phyloP scores from a whole-genome alignment of 2,113 vertebrate species.

The Megaceryle torquata region DNA sequence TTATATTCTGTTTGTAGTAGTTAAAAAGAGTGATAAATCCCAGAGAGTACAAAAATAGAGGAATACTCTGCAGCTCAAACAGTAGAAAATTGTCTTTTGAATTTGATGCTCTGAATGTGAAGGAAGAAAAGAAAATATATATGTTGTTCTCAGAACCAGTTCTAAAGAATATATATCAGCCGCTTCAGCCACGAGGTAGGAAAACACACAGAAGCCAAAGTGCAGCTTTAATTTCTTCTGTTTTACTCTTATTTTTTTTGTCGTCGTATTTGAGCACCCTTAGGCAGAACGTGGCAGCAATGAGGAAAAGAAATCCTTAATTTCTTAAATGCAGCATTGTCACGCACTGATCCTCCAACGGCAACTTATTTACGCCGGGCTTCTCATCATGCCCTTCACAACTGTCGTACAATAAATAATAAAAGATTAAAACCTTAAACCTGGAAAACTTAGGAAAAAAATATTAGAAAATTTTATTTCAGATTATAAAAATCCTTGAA shows the following conservation, averaged over 20 bases:
- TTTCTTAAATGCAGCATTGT: slow-evolving; percentile 28
- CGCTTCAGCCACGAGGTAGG: neutral
- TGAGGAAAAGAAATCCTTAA: slow-evolving; percentile 27
- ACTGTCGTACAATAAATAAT: slow-evolving; percentile 79
- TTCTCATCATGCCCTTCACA: slow-evolving; percentile 68
- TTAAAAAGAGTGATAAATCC: slow-evolving; percentile 16
- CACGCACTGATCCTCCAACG: neutral
- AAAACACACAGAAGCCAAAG: neutral
- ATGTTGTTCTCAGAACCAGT: neutral
- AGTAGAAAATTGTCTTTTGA: slow-evolving; percentile 28
- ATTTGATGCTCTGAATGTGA: slow-evolving; percentile 16
- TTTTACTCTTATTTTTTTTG: neutral
- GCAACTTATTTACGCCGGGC: slow-evolving; percentile 40
- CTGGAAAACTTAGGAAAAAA: slow-evolving; percentile 81
- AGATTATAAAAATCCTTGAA: slow-evolving; percentile 79
- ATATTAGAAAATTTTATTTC: slow-evolving; percentile 83
- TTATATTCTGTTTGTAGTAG: slow-evolving; percentile 24
- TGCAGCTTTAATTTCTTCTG: slow-evolving; percentile 1
- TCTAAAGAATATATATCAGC: slow-evolving; percentile 54
- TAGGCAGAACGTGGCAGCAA: neutral
- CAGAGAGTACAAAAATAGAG: neutral
- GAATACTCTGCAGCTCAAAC: slow-evolving; percentile 25
- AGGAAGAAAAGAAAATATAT: slow-evolving; percentile 56
- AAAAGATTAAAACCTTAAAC: slow-evolving; percentile 85
- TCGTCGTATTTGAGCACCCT: neutral